Conservation (phyloP, 2,113 vertebrate genomes). For the Pagrus major region DNA sequence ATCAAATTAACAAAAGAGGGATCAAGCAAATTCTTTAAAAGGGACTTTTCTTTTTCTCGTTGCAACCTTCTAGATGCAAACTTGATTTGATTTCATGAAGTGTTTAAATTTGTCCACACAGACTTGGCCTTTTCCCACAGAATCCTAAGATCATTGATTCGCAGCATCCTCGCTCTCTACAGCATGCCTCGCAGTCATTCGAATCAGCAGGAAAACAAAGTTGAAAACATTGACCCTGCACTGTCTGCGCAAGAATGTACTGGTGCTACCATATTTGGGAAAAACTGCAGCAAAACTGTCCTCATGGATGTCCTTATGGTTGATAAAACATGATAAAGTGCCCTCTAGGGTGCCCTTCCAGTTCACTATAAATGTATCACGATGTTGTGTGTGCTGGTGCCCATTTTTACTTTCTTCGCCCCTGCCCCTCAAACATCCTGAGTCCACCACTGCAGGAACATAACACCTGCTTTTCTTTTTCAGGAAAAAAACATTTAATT, state of each 20-base stretch:
- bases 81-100: conserved; percentile 54
- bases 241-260: conserved; percentile 7
- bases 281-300: no score
- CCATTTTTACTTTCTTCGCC: no score
- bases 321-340: no score
- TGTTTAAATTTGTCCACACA: conserved; percentile 36
- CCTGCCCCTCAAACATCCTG: no score
- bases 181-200: conserved; percentile 37
- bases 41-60: conserved; percentile 11
- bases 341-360: no score
- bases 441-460: no score
- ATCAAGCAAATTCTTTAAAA: conserved; percentile 68
- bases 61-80: conserved; percentile 53
- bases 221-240: conserved; percentile 34
- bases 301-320: no score
- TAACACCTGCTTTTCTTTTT: conserved; percentile 23
- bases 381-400: no score
- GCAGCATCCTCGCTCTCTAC: conserved; percentile 8
- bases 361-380: no score
- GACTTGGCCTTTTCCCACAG: conserved; percentile 36
- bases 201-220: conserved; percentile 27
- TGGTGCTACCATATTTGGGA: no score
- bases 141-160: conserved; percentile 37
- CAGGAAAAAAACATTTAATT: conserved; percentile 5
- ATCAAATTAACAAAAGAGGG: conserved; percentile 71